Percentiles rank a stretch among this genome's conserved stretches.
Evolutionary conservation across 2,113 vertebrate species (phyloP).

Genomic region (Leucopternis melanops): DNA sequence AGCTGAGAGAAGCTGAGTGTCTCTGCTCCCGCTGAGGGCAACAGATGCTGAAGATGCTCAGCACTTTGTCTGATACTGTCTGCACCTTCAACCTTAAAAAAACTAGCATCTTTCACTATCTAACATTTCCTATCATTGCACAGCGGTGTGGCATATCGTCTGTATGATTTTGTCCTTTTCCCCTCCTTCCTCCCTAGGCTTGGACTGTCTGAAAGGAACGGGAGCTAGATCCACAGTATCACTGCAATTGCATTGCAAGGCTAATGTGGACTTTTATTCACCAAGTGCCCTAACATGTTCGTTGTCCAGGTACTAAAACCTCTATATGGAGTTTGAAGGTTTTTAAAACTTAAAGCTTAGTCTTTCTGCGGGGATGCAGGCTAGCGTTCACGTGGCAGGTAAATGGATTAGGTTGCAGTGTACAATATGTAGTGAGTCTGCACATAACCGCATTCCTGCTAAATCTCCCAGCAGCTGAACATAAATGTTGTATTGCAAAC

Average conservation of each 20-base stretch:
- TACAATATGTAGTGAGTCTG: background rate
- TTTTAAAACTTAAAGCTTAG: background rate
- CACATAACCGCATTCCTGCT: background rate
- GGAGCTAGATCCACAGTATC: background rate
- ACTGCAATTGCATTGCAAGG: background rate
- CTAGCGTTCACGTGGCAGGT: background rate
- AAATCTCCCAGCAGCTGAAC: background rate
- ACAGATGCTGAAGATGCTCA: background rate
- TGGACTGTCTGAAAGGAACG: background rate
- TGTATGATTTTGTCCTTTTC: background rate
- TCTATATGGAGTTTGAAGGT: background rate
- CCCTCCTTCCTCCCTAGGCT: background rate
- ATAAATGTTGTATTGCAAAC: background rate
- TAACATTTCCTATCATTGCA: background rate
- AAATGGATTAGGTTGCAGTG: background rate
- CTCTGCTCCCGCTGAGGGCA: background rate
- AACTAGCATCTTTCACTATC: background rate
- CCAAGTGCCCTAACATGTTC: background rate
- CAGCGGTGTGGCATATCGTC: accelerated
- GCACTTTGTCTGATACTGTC: background rate
- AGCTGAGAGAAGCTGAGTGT: background rate
- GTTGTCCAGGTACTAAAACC: background rate
- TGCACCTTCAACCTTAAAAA: background rate
- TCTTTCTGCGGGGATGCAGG: background rate
- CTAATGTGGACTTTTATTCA: background rate